Conservation (phyloP, 1,140 invertebrate species). For the Aphis craccivora region DNA sequence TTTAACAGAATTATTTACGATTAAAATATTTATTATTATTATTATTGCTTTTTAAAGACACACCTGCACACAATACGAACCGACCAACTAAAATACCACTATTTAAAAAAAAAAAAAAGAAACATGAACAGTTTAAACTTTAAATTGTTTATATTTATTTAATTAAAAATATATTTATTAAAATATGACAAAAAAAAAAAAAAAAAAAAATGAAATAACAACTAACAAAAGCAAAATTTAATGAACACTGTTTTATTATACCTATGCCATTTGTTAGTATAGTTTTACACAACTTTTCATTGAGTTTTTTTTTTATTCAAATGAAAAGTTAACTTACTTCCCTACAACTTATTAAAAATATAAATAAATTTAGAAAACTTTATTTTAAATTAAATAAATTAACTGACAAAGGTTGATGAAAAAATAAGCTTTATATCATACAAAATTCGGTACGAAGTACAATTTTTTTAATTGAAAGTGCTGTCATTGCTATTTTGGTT, state of each 20-base stretch:
- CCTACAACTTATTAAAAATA: not conserved
- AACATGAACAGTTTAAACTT: not conserved
- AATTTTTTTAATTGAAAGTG: not conserved
- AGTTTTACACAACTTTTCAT: constrained; percentile 2
- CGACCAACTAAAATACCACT: too few species aligned
- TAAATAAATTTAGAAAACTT: not conserved
- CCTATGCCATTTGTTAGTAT: not conserved
- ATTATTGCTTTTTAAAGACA: too few species aligned
- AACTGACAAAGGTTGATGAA: not conserved
- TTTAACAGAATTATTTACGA: too few species aligned
- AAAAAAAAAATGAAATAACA: not conserved
- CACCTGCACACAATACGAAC: too few species aligned
- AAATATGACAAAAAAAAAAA: not conserved
- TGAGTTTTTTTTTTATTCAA: not conserved
- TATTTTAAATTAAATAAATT: not conserved
- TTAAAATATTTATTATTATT: too few species aligned
- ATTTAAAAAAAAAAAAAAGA: too few species aligned
- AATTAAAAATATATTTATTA: constrained; percentile 13
- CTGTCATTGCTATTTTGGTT: not conserved
- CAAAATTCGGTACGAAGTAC: not conserved
- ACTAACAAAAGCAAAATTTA: not conserved
- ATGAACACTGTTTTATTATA: not conserved
- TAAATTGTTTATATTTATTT: constrained; percentile 3
- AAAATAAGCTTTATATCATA: not conserved
- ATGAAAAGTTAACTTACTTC: not conserved